Evolutionary conservation across 2,113 vertebrate species (phyloP), one percentile per base, ranked within the genome.

Genomic region (Felis chaus): DNA sequence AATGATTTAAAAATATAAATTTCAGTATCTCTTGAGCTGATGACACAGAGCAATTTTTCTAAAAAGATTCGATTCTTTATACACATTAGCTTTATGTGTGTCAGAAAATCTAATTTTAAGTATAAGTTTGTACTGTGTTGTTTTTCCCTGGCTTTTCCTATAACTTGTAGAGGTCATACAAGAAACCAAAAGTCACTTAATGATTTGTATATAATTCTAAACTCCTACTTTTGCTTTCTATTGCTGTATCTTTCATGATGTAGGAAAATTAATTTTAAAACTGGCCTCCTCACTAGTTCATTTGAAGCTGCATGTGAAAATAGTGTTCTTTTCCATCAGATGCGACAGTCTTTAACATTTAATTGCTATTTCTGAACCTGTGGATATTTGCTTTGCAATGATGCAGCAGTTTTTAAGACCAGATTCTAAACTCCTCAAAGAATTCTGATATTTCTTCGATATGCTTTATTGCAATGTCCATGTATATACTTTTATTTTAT

Each of bases 201-300:
- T 66, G n/a, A 71, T 87, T 81, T 94, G 65, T 73, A 31, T 71
- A 19, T 91, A 65, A 57, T 82, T 87, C 65, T 74, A 33, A 91
- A 80, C 74, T 19, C 73, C 73, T 91, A 2, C 31, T 73, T 87
- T 66, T 39, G 18, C 74, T 79, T 96, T 82, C 65, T 94, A 39
- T 45, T 66, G 39, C 78, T 13, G 0, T 88, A 55, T 45, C 45
- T 96, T 83, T 61, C 81, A 5, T 89, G 57, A 84, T 14, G 61
- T 78, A 83, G 74, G 65, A 73, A 93, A 63, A 50, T 29, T 93
- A 41, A 93, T 27, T 79, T 96, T 78, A 48, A 74, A 94, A 91
- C 50, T 66, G 4, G 66, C 55, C 27, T 57, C 21, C 33, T 90
- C 33, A 25, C 86, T 80, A 31, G 23, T 79, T 94, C 92, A 91